phyloP scores from a whole-genome alignment of 2,797 vertebrate genomes.

The Harpagifer antarcticus region DNA sequence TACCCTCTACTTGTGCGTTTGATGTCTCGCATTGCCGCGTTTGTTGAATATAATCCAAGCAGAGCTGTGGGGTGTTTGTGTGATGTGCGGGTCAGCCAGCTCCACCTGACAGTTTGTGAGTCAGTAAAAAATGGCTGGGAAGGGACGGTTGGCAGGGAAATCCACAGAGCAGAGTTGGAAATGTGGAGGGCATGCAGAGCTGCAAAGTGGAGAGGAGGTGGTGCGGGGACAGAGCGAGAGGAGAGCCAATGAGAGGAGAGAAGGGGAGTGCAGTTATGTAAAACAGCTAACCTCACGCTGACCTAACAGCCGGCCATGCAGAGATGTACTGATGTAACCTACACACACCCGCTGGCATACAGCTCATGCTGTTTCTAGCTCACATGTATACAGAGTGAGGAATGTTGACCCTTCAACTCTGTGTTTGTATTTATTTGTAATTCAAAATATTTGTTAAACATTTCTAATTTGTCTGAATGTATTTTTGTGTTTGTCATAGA shows the following conservation, averaged over 20 bases:
- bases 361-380: conserved; percentile 26
- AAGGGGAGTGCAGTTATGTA: conserved; percentile 69
- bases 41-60: conserved; percentile 45
- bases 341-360: conserved; percentile 57
- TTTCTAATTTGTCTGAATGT: conserved; percentile 27
- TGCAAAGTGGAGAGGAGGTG: conserved; percentile 46
- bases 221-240: conserved; percentile 41
- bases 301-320: conserved; percentile 63
- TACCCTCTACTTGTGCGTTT: not conserved
- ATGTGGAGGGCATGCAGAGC: conserved; percentile 24
- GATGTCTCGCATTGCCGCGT: not conserved
- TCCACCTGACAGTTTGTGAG: conserved; percentile 61
- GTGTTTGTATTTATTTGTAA: conserved; percentile 29
- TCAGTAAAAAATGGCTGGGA: conserved; percentile 43
- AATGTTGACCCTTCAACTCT: conserved; percentile 31
- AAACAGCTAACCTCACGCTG: conserved; percentile 68
- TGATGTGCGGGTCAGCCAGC: conserved; percentile 42
- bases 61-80: conserved; percentile 47
- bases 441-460: conserved; percentile 36
- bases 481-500: conserved; percentile 13
- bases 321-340: conserved; percentile 71
- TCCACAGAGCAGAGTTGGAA: conserved; percentile 38
- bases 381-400: conserved; percentile 7
- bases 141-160: conserved; percentile 41
- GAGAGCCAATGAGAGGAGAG: conserved; percentile 27